Base-by-base conservation (phyloP, 2,113 vertebrate species). In the Syrmaticus mikado region DNA sequence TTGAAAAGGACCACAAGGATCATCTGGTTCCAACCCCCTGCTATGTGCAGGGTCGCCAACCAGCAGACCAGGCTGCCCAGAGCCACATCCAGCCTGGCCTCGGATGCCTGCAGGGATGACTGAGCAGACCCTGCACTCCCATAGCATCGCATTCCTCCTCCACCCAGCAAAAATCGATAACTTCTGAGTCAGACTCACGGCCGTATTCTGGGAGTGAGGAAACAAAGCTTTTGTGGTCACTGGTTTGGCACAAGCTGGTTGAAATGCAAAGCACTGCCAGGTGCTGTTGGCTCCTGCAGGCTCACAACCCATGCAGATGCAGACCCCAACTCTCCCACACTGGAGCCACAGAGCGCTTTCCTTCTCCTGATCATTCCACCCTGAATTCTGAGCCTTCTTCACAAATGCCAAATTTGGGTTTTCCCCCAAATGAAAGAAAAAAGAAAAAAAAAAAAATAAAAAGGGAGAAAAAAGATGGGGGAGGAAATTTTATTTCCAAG, bases 401-500 rank as follows among this genome's bases (percentile, higher is more conserved):
- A 1, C 21, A n/a, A 72, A 48, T 5, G 7, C 5, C 14, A 28
- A 53, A 16, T 53, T 15, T 28, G 52, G 52, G 27, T 16, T 53
- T 28, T 24, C 50, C 50, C 8, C 52, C 12, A 78, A 34, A 50
- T n/a, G 58, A 30, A 84, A 82, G 58, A 4, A 21, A 12, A 12
- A 27, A 21, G 5, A 2, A 25, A 41, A 25, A 40, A 32, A 55
- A 76, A 21, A 48, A 48, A 41, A 41, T 41, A 50, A 34, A 62
- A 74, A 55, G 21, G 38, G 38, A 88, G 86, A 34, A 70, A 92
- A 90, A 53, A 53, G 70, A 24, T 95, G 50, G 84, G 62, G 53
- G 94, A 95, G 80, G 93, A 94, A 95, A 89, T 94, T 97, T 97
- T 97, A 97, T 97, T 97, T 95, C 89, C 92, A 94, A 92, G 87